Evolutionary conservation across 2,797 vertebrate species (phyloP), one percentile per base, ranked within the genome.

Genomic region (Acipenser oxyrinchus): DNA sequence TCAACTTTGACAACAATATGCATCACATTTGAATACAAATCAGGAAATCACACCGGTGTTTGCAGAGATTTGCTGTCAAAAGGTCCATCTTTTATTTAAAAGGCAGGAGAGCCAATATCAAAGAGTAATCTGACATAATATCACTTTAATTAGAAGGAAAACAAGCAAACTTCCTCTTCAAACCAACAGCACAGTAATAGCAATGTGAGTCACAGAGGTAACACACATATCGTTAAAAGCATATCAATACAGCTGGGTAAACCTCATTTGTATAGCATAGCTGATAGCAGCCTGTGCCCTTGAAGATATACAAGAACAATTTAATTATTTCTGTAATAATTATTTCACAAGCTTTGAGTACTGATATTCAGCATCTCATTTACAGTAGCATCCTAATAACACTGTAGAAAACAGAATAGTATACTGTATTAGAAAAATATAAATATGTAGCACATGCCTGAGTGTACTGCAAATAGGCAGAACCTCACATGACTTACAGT

Each of bases 21-120:
- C 60, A 62, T 23, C 60, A 37, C 60, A 6, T 62, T 13, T 10
- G 64, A 60, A 70, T 70, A 62, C 57, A 55, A 70, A 70, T 60
- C 49, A 62, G 51, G 60, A 37, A 55, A 62, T 13, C 13, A 15
- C 62, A 52, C n/a, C 13, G 18, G 58, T 18, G 48, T 63, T 63
- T 63, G 50, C 12, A 10, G 58, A 53, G 52, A 23, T 51, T 48
- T 23, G 48, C n/a, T 58, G 59, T 55, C 11, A 52, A 68, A 62
- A 52, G 50, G 50, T 62, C 18, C 37, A 62, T 52, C 12, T 57
- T 68, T 55, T 10, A 63, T 63, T 63, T 63, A 48, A 52, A 10
- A 10, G 12, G 23, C 49, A 51, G 55, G 61, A 68, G 7, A 50
- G 8, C 10, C 52, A 8, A 63, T 37, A 63, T 49, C 51, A 58